Evolutionary conservation across 2,797 vertebrate species (phyloP), one percentile per base, ranked within the genome.

Genomic region (Glossophaga mutica): DNA sequence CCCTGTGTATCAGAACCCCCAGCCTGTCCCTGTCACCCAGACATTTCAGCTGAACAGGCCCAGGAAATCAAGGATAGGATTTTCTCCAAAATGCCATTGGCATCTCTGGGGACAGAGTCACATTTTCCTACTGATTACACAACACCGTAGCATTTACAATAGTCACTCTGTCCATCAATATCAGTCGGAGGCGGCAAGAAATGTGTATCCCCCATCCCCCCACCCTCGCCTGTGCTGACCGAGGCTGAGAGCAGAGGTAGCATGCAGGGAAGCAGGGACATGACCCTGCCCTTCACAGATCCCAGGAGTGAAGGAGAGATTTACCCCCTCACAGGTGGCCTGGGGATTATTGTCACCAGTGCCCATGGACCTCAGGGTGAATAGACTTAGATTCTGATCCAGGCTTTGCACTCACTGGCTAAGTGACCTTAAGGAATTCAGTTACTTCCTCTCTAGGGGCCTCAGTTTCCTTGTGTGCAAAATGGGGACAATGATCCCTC

Each of bases 61-160:
- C 87, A 95, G 96, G 95, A 97, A 96, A 96, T 97, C 94, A 95
- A 96, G 97, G 85, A 79, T 70, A 96, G 97, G 97, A 97, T 98
- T 98, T 98, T 96, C 92, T 97, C 95, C 94, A 97, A 97, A 98
- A 98, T 98, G 96, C 97, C 97, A 97, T 77, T 81, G 94, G 86
- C 71, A 87, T 96, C 97, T 98, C 97, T 96, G 89, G 97, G 96
- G 97, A 98, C 94, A 50, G 50, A 97, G 96, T 98, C 97, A 98
- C 97, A 98, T 98, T 98, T 97, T 98, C 97, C 95, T 97, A 91
- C 92, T 98, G 97, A 97, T 98, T 97, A 97, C 91, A 97, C 95
- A 97, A 96, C 91, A 96, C 94, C 0, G 91, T 98, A 98, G 96
- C 97, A 98, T 98, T 98, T 98, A 97, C 97, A 97, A 96, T 96